Evolutionary conservation across 2,888 invertebrate genomes (phyloP), one percentile per base, ranked within the genome.

Genomic region (Automeris io): DNA sequence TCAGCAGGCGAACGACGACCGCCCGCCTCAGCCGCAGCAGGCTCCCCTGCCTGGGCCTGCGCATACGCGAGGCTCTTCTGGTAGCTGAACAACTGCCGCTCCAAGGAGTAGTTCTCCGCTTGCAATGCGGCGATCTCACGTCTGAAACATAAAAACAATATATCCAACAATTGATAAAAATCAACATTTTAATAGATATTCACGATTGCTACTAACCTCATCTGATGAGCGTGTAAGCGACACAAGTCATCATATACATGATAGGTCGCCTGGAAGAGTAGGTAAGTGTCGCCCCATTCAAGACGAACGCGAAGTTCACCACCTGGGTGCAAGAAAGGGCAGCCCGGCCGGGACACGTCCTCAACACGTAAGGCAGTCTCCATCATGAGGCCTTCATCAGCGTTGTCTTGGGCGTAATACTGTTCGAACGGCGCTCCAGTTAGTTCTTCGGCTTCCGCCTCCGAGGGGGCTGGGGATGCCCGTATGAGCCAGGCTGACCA

Each of bases 221-320:
- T 95, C 69, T 95, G 95, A 65, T 93, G 92, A 70, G 92, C 93
- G 73, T 95, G 94, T 45, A 93, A 83, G 49, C 94, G 88, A 57
- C 91, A 91, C 31, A 94, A 91, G 74, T 95, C 94, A 70, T 95
- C 95, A 70, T 94, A 93, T 63, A 92, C 92, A 78, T 94, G 93
- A 74, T 95, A 95, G 43, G 92, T 92, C 43, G 94, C 92, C 71
- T 93, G 92, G 71, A 93, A 93, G 41, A 95, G 89, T 39, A 94
- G 83, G 61, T 94, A 92, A 36, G 93, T 92, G 69, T 94, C 94
- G 57, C 92, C 90, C 94, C 94, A 95, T 64, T 95, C 94, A 35
- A 95, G 89, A 50, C 94, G 92, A 16, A 95, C 91, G 11, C 91
- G 89, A 35, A 95, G 82, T 54, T 92, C 92, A 34, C 92, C 91